Conservation (phyloP, 2,888 invertebrate species). For the Noctua janthina region DNA sequence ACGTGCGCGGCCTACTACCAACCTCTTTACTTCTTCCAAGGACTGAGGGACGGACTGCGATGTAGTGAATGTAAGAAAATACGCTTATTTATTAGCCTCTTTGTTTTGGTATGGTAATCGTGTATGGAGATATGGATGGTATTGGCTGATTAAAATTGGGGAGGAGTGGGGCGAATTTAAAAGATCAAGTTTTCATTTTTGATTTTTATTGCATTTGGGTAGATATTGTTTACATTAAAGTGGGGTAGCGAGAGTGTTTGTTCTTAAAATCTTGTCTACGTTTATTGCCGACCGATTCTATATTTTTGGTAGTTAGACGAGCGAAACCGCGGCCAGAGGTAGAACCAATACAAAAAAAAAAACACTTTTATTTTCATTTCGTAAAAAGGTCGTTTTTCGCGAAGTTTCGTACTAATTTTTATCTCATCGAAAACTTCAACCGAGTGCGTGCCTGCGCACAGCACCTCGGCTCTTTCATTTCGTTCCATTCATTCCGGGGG, state of each 20-base stretch:
- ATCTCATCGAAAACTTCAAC: not conserved
- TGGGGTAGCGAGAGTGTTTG: not conserved
- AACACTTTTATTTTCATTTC: not conserved
- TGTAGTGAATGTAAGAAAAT: constrained; percentile 55
- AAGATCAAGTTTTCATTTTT: not conserved
- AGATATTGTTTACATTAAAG: not conserved
- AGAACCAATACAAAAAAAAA: not conserved
- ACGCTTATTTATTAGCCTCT: constrained; percentile 63
- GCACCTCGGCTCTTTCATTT: constrained; percentile 78
- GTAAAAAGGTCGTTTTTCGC: not conserved
- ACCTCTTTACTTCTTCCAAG: constrained; percentile 67
- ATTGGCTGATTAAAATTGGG: constrained; percentile 58
- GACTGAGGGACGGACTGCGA: constrained; percentile 59
- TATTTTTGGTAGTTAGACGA: not conserved
- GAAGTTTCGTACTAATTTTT: not conserved
- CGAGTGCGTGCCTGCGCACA: constrained; percentile 72
- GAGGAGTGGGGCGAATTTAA: constrained; percentile 15
- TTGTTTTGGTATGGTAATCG: constrained; percentile 62
- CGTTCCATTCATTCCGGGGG: constrained; percentile 77
- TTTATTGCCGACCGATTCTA: not conserved
- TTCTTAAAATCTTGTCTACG: not conserved
- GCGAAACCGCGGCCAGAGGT: not conserved
- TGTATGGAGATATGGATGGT: constrained; percentile 44
- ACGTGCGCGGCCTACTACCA: constrained; percentile 73
- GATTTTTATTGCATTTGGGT: not conserved